phyloP scores from a whole-genome alignment of 2,888 invertebrate genomes.

The Acrobasis repandana region DNA sequence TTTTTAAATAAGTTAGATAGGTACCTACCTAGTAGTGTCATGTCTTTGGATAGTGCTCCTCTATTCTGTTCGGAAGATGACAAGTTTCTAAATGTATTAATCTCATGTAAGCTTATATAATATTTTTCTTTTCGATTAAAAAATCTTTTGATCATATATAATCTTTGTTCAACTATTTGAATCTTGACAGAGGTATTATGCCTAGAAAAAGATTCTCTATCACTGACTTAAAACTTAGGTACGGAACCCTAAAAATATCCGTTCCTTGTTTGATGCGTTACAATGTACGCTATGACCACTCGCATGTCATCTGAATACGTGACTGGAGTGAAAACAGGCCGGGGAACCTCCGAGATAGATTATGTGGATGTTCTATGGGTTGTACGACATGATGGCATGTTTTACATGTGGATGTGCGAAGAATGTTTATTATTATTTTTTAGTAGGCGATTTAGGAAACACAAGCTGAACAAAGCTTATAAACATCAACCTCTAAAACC shows the following conservation, averaged over 20 bases:
- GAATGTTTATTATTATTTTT: no score
- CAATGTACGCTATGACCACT: slow-evolving; percentile 7
- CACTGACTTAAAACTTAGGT: not conserved
- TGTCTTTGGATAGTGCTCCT: no score
- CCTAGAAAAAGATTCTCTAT: not conserved
- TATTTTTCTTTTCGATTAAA: no score
- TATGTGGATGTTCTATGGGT: slow-evolving; percentile 2
- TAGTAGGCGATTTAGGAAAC: no score
- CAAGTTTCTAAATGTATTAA: no score
- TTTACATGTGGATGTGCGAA: not conserved
- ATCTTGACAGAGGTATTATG: not conserved
- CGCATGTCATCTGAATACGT: slow-evolving; percentile 1
- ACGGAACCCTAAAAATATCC: not conserved
- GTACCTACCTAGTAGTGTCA: no score
- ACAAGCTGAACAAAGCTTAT: no score
- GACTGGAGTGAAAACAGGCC: slow-evolving; percentile 9
- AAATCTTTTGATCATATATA: no score
- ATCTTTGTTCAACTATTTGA: not conserved
- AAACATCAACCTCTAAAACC: no score
- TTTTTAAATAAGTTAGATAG: no score
- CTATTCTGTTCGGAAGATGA: no score
- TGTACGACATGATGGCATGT: not conserved
- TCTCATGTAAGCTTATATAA: no score
- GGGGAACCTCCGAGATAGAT: slow-evolving; percentile 2
- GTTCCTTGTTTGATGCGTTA: slow-evolving; percentile 4